Evolutionary conservation across 2,888 invertebrate genomes (phyloP), one percentile per base, ranked within the genome.

Genomic region (Eumerus sabulonum): DNA sequence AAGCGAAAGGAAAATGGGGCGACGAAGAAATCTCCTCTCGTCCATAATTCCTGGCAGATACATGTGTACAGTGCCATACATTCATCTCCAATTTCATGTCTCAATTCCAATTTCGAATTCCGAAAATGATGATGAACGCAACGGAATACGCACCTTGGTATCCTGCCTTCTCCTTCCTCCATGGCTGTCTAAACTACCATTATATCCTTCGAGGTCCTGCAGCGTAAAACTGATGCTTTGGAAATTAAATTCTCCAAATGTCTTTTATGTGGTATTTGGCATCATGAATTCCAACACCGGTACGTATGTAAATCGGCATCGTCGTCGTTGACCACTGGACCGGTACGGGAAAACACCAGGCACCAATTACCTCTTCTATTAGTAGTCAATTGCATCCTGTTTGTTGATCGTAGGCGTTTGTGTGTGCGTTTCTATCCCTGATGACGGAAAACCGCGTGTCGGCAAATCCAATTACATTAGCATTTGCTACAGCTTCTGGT

Each of bases 161-260:
- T 68, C 56, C 16, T n/a, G n/a, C n/a, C n/a, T n/a, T n/a, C n/a
- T n/a, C n/a, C n/a, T n/a, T n/a, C n/a, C n/a, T n/a, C n/a, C n/a
- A n/a, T n/a, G n/a, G n/a, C n/a, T 17, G 50, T n/a, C 35, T 11
- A n/a, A 11, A 16, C 38, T 1, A 4, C 11, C 42, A 18, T 44
- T 44, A 14, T 27, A 27, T 40, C 17, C 14, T 9, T 13, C 12
- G 13, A 45, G 13, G n/a, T 16, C 50, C 4, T 19, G 13, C 7
- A 12, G 9, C 14, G 14, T n/a, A 14, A 18, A 17, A 48, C 27
- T 50, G 44, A 48, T 48, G 64, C 35, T 60, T 44, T n/a, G 76
- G 51, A 67, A 76, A 76, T 76, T 72, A 66, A 72, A 76, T 76
- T 76, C 62, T 42, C 72, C 48, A 62, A 76, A 76, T 72, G 62